These are phyloP conservation scores for Lepus oiostolus DNA, from an alignment of 2,797 vertebrate species.

Conservation along the genomic window DNA sequence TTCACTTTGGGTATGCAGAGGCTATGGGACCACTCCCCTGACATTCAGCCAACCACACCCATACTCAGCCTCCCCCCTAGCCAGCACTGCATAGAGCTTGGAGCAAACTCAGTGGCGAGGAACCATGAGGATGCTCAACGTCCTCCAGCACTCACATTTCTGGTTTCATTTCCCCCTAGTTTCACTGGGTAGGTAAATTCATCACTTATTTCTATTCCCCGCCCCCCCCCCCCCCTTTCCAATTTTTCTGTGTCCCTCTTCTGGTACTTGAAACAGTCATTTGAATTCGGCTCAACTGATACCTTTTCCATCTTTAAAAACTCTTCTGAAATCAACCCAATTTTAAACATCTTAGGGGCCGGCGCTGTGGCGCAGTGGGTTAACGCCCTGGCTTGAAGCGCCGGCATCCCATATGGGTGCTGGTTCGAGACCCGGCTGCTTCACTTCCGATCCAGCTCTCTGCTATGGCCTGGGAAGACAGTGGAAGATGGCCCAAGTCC, in stretches of 20 bases:
- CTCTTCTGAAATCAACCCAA: not conserved
- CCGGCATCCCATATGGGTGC: too few species aligned
- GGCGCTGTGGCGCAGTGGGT: too few species aligned
- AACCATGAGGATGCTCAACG: not conserved
- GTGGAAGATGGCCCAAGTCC: too few species aligned
- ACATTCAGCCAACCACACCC: not conserved
- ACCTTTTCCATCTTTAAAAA: conserved; percentile 8
- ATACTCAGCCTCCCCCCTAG: not conserved
- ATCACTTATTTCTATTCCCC: not conserved
- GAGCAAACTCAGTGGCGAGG: not conserved
- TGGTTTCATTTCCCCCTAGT: not conserved
- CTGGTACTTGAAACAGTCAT: not conserved
- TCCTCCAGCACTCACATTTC: not conserved
- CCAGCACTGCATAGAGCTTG: not conserved
- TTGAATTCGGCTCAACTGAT: not conserved
- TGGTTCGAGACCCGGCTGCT: too few species aligned
- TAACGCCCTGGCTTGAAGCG: too few species aligned
- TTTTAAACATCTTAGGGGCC: not conserved
- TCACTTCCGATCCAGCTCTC: too few species aligned
- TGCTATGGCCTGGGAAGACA: too few species aligned
- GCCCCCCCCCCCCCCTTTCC: not conserved
- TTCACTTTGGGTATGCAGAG: not conserved
- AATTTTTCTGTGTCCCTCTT: not conserved
- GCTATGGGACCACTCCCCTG: not conserved
- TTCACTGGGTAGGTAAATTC: not conserved